phyloP scores from a whole-genome alignment of 1,140 invertebrate species.

The Papilio xuthus region DNA sequence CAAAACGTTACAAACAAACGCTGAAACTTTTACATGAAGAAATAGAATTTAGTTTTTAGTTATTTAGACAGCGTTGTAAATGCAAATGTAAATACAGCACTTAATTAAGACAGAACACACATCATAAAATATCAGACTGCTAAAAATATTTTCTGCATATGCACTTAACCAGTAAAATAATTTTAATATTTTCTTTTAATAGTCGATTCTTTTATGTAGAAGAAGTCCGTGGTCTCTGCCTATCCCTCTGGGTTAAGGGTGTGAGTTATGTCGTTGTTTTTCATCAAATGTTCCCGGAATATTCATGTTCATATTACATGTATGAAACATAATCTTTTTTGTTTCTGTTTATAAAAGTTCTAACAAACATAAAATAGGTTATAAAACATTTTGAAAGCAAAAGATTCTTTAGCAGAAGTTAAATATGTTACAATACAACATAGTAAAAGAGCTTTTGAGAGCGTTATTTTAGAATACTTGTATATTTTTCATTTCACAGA shows the following conservation, averaged over 20 bases:
- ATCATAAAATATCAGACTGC: neutral
- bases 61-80: neutral
- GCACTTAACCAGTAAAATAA: neutral
- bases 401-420: neutral
- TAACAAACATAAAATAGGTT: conserved; percentile 17
- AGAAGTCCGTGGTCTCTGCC: too few relatives aligned
- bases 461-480: conserved; percentile 28
- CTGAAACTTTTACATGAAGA: neutral
- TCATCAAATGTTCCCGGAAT: neutral
- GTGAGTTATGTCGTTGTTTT: too few relatives aligned
- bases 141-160: neutral
- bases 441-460: conserved; percentile 31
- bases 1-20: neutral
- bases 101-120: neutral
- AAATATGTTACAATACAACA: conserved; percentile 33
- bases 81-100: neutral
- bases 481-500: conserved; percentile 33
- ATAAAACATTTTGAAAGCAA: conserved; percentile 25
- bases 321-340: too few relatives aligned
- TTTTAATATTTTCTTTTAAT: too few relatives aligned
- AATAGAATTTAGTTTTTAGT: neutral
- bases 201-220: too few relatives aligned
- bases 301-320: neutral
- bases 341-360: conserved; percentile 7
- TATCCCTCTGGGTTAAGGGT: too few relatives aligned